Evolutionary conservation across 2,888 invertebrate species (phyloP).

Genomic region (Drosophila hamatofila): DNA sequence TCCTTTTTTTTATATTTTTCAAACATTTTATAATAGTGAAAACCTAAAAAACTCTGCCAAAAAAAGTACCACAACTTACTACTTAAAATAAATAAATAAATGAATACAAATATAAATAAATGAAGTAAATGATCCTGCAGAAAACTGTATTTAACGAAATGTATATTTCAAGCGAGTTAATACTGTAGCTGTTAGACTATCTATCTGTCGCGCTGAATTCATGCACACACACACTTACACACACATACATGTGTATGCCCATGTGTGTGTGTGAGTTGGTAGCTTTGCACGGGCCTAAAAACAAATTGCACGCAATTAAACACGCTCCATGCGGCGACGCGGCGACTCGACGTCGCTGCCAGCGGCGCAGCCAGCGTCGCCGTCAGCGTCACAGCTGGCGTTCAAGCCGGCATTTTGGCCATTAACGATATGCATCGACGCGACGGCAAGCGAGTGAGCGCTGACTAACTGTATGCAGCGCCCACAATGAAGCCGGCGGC

Average conservation of each 20-base stretch:
- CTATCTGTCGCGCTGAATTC: not conserved
- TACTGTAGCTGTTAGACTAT: constrained; percentile 9
- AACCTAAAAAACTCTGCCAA: too few species aligned
- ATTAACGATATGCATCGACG: constrained; percentile 7
- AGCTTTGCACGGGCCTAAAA: constrained; percentile 67
- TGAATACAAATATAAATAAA: too few species aligned
- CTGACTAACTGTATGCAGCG: constrained; percentile 27
- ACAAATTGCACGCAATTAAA: constrained; percentile 78
- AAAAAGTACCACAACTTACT: too few species aligned
- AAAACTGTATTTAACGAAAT: too few species aligned
- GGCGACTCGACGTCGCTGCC: constrained; percentile 10
- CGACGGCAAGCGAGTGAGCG: too few species aligned
- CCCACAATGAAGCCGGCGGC: constrained; percentile 12
- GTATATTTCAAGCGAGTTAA: not conserved
- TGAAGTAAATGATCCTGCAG: too few species aligned
- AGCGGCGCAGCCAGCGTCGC: constrained; percentile 26
- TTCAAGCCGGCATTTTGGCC: constrained; percentile 13
- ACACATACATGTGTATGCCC: not conserved
- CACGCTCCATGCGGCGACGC: constrained; percentile 63
- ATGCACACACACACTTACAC: not conserved
- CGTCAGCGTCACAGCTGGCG: constrained; percentile 29
- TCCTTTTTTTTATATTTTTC: too few species aligned
- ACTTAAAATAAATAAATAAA: too few species aligned
- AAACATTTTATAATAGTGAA: too few species aligned
- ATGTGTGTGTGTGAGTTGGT: constrained; percentile 40